These are phyloP conservation scores for Lypha dubia DNA, from an alignment of 2,888 invertebrate genomes.

Conservation along the genomic window DNA sequence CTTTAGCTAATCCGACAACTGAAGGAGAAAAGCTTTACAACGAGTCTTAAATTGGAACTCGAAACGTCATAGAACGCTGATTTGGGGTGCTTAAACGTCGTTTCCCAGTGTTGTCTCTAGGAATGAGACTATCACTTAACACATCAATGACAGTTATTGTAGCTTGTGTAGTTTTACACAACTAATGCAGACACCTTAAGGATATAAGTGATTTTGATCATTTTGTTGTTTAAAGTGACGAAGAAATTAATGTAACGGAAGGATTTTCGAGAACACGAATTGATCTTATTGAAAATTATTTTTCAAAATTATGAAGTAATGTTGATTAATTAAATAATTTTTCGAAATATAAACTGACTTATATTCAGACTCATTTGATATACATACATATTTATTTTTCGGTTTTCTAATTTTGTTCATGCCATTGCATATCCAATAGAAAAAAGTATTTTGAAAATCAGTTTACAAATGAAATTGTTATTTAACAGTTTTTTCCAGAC, in stretches of 20 bases:
- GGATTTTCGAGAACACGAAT: slow-evolving; percentile 8
- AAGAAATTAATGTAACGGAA: neutral
- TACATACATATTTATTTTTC: neutral
- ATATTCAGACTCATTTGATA: too few species aligned
- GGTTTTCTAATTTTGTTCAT: neutral
- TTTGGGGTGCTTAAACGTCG: slow-evolving; percentile 65
- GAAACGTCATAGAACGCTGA: slow-evolving; percentile 59
- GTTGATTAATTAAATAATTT: neutral
- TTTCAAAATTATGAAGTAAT: neutral
- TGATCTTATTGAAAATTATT: slow-evolving; percentile 9
- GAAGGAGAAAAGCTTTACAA: slow-evolving; percentile 28
- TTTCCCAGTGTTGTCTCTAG: slow-evolving; percentile 60
- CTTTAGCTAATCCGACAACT: slow-evolving; percentile 1
- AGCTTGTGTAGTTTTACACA: slow-evolving; percentile 41
- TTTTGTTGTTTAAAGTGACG: neutral
- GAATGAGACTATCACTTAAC: slow-evolving; percentile 10
- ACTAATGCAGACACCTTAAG: slow-evolving; percentile 10
- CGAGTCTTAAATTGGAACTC: slow-evolving; percentile 56
- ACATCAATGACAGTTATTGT: slow-evolving; percentile 27
- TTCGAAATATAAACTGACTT: too few species aligned
- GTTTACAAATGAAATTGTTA: too few species aligned
- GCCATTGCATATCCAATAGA: too few species aligned
- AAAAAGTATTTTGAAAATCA: too few species aligned
- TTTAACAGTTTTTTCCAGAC: too few species aligned
- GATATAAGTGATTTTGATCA: slow-evolving; percentile 6